These are phyloP conservation scores for Leuciscus idus DNA, from an alignment of 2,113 vertebrate genomes.

Conservation along the genomic window DNA sequence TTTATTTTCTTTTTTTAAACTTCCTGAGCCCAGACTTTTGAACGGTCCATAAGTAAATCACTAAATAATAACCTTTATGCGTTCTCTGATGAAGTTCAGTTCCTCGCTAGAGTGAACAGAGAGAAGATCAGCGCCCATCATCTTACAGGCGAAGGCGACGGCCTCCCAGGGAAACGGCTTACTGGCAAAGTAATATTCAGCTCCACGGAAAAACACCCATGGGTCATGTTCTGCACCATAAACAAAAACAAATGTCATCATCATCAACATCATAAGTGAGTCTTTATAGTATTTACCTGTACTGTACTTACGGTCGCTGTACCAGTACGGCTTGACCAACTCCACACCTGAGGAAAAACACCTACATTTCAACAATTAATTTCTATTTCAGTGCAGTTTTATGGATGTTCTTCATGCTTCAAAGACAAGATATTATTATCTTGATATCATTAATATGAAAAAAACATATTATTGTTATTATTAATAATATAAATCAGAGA, in stretches of 20 bases:
- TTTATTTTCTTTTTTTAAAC: background rate
- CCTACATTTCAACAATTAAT: background rate
- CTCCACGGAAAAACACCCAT: slow-evolving; percentile 82
- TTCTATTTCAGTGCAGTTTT: background rate
- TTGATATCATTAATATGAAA: too few species aligned
- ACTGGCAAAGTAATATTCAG: slow-evolving; percentile 80
- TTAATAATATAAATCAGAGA: too few species aligned
- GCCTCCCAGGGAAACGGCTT: slow-evolving; percentile 76
- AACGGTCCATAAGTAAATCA: background rate
- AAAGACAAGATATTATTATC: background rate
- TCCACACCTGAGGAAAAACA: slow-evolving; percentile 78
- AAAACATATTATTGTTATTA: background rate
- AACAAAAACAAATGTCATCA: background rate
- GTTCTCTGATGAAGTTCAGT: slow-evolving; percentile 85
- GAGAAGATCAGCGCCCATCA: slow-evolving; percentile 81
- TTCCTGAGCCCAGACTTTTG: too few species aligned
- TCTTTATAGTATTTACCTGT: background rate
- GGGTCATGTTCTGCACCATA: slow-evolving; percentile 79
- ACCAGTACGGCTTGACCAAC: slow-evolving; percentile 86
- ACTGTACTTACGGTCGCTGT: slow-evolving; percentile 83
- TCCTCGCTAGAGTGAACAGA: slow-evolving; percentile 86
- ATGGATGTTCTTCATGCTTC: background rate
- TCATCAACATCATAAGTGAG: background rate
- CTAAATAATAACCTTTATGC: slow-evolving; percentile 77
- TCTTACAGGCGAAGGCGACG: slow-evolving; percentile 83